phyloP scores from a whole-genome alignment of 2,113 vertebrate genomes.

The Ginglymostoma cirratum region DNA sequence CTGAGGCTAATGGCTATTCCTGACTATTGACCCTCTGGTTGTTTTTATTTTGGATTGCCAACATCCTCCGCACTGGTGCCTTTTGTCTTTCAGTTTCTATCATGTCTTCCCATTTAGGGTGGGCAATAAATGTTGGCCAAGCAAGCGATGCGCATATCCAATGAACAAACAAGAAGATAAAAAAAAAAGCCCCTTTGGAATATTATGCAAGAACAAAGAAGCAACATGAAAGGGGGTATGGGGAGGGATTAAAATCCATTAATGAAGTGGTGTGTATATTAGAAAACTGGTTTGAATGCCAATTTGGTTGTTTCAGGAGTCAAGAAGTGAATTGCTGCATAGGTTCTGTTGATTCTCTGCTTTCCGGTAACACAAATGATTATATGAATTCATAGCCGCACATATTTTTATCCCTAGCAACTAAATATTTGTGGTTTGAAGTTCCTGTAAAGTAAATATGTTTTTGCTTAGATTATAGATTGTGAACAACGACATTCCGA shows the following conservation, averaged over 20 bases:
- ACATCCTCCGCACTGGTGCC: too few species aligned
- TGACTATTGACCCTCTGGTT: too few species aligned
- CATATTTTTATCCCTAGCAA: conserved; percentile 13
- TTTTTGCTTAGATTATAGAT: background rate
- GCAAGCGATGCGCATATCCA: too few species aligned
- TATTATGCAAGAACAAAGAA: background rate
- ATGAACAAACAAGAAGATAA: too few species aligned
- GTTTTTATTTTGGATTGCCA: too few species aligned
- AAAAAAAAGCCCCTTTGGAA: background rate
- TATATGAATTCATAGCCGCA: background rate
- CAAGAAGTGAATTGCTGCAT: background rate
- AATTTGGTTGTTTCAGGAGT: background rate
- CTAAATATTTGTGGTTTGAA: conserved; percentile 3
- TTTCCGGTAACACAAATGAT: background rate
- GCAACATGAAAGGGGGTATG: background rate
- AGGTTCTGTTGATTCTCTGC: background rate
- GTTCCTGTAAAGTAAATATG: background rate
- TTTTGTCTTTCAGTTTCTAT: too few species aligned
- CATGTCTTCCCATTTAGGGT: too few species aligned
- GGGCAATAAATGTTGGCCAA: too few species aligned
- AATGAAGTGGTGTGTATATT: background rate
- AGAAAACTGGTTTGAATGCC: background rate
- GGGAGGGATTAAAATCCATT: background rate
- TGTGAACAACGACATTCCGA: background rate
- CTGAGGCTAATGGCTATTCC: too few species aligned